A percentile compares a stretch with the other conserved stretches of the same genome.
Conservation (phyloP, 2,888 invertebrate genomes). For the Noctua janthina region DNA sequence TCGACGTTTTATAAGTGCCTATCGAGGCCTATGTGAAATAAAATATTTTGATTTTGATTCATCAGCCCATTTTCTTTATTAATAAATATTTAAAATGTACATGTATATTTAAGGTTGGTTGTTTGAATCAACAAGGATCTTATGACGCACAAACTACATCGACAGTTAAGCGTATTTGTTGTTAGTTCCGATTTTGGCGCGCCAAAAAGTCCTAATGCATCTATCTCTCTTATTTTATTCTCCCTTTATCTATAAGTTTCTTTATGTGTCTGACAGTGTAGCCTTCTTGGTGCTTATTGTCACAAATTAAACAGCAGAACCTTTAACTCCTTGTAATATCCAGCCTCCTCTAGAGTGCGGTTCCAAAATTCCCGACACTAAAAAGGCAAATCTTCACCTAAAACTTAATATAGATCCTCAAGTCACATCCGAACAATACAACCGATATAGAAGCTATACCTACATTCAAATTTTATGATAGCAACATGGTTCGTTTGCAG, state of each 20-base stretch:
- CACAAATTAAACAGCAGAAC: background rate
- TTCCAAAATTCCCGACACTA: background rate
- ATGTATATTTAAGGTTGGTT: background rate
- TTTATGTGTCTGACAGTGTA: background rate
- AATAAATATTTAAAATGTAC: too few relatives aligned
- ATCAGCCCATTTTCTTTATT: background rate
- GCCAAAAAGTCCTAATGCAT: background rate
- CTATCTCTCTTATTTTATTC: background rate
- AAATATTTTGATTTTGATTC: too few relatives aligned
- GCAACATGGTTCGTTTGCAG: slow-evolving; percentile 71
- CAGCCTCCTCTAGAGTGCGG: background rate
- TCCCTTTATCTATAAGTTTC: too few relatives aligned
- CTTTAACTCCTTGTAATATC: background rate
- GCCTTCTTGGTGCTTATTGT: background rate
- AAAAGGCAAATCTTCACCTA: background rate
- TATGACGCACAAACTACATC: background rate
- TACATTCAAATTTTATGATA: slow-evolving; percentile 70
- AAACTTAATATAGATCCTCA: background rate
- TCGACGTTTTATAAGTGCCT: too few relatives aligned
- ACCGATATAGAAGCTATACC: slow-evolving; percentile 30
- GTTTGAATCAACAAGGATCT: background rate
- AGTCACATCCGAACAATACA: slow-evolving; percentile 46
- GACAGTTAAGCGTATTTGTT: background rate
- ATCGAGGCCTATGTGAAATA: too few relatives aligned
- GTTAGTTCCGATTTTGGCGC: background rate